Conservation (phyloP, 1,140 invertebrate species). For the Drosophila lini region DNA sequence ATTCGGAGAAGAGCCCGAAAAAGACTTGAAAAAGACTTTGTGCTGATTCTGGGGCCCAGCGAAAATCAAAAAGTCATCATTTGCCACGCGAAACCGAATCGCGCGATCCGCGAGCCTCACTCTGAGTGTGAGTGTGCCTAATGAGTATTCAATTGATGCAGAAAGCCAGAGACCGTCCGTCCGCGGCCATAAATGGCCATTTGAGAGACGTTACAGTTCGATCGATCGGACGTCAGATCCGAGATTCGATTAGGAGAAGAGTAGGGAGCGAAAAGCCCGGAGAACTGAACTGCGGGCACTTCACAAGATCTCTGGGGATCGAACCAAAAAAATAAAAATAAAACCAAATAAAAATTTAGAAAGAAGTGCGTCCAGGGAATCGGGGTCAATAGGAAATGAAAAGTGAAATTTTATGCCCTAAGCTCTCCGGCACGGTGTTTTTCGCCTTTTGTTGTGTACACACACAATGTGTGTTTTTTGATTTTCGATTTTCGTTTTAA, state of each 20-base stretch:
- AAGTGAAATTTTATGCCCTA: constrained; percentile 74
- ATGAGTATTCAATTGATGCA: constrained; percentile 80
- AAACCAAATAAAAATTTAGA: constrained; percentile 53
- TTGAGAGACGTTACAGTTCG: constrained; percentile 72
- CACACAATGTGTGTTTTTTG: constrained; percentile 32
- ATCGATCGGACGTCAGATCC: constrained; percentile 57
- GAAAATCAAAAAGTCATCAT: constrained; percentile 82
- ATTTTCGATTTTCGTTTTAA: constrained; percentile 35
- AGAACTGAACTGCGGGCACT: constrained; percentile 49
- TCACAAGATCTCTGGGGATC: constrained; percentile 24
- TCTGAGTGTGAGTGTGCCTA: constrained; percentile 73
- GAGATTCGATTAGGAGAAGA: constrained; percentile 68
- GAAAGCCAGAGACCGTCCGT: constrained; percentile 51
- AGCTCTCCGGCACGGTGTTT: constrained; percentile 30
- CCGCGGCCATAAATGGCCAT: constrained; percentile 60
- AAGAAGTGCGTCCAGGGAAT: constrained; percentile 76
- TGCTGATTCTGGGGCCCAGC: constrained; percentile 53
- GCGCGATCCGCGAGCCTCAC: constrained; percentile 23
- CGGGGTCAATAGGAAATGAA: constrained; percentile 80
- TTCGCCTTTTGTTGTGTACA: constrained; percentile 34
- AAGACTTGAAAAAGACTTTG: constrained; percentile 62
- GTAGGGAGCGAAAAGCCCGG: constrained; percentile 39
- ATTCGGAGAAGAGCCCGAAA: constrained; percentile 23
- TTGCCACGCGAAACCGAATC: constrained; percentile 54
- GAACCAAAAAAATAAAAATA: constrained; percentile 1